Evolutionary conservation across 2,113 vertebrate genomes (phyloP).

Genomic region (Meleagris gallopavo): DNA sequence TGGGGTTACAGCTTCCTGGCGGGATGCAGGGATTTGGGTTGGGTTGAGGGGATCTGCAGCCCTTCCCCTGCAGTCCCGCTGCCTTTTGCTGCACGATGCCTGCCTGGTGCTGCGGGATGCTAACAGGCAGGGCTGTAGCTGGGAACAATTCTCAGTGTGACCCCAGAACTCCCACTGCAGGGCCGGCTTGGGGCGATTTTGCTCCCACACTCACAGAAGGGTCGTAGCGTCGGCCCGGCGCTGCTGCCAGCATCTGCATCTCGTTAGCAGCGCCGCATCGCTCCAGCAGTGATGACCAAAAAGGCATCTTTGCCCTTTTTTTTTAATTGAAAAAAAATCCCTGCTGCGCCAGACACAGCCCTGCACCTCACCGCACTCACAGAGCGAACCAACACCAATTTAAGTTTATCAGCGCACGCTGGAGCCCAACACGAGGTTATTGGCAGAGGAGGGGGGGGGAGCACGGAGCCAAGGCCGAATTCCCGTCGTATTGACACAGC

Average conservation of each 20-base stretch:
- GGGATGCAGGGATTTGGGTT: neutral
- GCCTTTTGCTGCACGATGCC: neutral
- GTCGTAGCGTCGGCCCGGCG: too few relatives aligned
- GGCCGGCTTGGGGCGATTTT: neutral
- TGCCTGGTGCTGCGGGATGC: neutral
- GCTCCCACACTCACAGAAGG: neutral
- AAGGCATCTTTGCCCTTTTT: neutral
- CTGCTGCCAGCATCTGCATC: neutral
- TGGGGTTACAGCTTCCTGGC: neutral
- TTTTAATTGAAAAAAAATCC: neutral
- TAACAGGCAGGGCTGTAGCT: neutral
- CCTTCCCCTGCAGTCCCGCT: neutral
- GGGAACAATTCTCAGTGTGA: neutral
- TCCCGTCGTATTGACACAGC: constrained; percentile 16
- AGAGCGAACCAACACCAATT: neutral
- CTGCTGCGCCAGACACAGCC: neutral
- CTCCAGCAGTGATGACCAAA: neutral
- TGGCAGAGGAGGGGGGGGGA: neutral
- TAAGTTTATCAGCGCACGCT: neutral
- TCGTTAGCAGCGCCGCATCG: neutral
- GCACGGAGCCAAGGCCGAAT: neutral
- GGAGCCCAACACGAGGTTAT: neutral
- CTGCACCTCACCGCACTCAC: neutral
- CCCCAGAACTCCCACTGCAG: neutral
- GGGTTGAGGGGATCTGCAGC: neutral